These are phyloP conservation scores for Loripinus fragilis DNA, from an alignment of 2,888 invertebrate species.

Conservation along the genomic window DNA sequence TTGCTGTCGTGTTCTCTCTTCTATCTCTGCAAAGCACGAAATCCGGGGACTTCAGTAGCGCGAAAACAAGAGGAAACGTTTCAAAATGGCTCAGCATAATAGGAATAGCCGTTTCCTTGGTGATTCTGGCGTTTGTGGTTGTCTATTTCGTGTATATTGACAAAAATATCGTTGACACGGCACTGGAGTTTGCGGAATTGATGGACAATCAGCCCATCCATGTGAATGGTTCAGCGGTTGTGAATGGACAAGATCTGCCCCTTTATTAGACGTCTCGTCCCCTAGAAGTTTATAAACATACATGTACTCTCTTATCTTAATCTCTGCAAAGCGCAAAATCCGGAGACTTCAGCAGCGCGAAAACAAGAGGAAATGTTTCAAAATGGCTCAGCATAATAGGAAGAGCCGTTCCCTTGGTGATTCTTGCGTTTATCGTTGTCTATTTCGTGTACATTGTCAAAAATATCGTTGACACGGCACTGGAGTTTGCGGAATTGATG, in stretches of 20 bases:
- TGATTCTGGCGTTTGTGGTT: slow-evolving; percentile 50
- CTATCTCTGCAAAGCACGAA: slow-evolving; percentile 38
- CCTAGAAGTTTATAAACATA: too few species aligned
- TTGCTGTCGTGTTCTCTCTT: slow-evolving; percentile 48
- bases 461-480: slow-evolving; percentile 48
- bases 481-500: slow-evolving; percentile 21
- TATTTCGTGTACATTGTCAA: slow-evolving; percentile 54
- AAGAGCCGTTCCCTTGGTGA: slow-evolving; percentile 42
- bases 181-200: slow-evolving; percentile 24
- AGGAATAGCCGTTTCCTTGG: slow-evolving; percentile 46
- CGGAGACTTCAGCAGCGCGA: slow-evolving; percentile 39
- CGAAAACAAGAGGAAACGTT: slow-evolving; percentile 40
- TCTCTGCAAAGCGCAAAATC: slow-evolving; percentile 26
- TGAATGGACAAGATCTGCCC: too few species aligned
- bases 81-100: slow-evolving; percentile 59
- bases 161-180: slow-evolving; percentile 51
- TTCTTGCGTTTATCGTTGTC: slow-evolving; percentile 51
- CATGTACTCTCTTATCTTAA: slow-evolving; percentile 51
- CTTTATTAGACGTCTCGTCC: too few species aligned
- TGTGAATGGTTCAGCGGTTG: not conserved
- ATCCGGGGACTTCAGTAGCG: slow-evolving; percentile 36
- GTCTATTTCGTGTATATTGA: slow-evolving; percentile 56
- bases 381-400: slow-evolving; percentile 60
- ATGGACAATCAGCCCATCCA: not conserved
- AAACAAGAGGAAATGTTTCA: slow-evolving; percentile 41